Percentiles rank a stretch among this genome's conserved stretches.
These are phyloP conservation scores for Andricus grossulariae DNA, from an alignment of 1,140 invertebrate genomes.

Conservation along the genomic window DNA sequence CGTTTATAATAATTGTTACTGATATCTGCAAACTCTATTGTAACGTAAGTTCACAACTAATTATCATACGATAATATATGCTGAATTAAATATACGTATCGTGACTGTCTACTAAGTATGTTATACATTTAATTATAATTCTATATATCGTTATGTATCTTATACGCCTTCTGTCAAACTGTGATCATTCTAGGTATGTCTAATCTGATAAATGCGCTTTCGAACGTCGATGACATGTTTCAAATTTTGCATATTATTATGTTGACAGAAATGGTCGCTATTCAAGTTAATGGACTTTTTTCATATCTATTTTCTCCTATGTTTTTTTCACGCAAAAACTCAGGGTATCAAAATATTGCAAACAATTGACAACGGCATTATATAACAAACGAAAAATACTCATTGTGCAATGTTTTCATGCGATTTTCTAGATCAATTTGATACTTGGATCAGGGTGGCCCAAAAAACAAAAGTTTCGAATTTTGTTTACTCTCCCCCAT, in stretches of 20 bases:
- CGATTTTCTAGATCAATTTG: too few relatives aligned
- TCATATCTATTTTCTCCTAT: too few relatives aligned
- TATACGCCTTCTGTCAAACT: slow-evolving; percentile 72
- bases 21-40: neutral
- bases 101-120: slow-evolving; percentile 16
- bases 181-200: slow-evolving; percentile 69
- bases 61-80: neutral
- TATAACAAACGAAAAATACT: too few relatives aligned
- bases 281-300: neutral
- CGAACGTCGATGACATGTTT: slow-evolving; percentile 25
- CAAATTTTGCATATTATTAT: slow-evolving; percentile 47
- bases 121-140: slow-evolving; percentile 14
- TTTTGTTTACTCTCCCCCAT: too few relatives aligned
- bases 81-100: neutral
- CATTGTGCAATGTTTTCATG: too few relatives aligned
- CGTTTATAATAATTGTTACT: slow-evolving; percentile 1
- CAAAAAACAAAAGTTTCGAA: too few relatives aligned
- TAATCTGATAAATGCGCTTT: slow-evolving; percentile 41
- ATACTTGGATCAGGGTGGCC: too few relatives aligned
- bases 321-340: too few relatives aligned
- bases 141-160: slow-evolving; percentile 33
- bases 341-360: too few relatives aligned
- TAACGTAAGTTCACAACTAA: neutral
- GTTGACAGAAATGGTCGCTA: neutral
- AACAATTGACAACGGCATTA: too few relatives aligned